These are phyloP conservation scores for Pterostichus madidus DNA, from an alignment of 2,888 invertebrate species.

Conservation along the genomic window DNA sequence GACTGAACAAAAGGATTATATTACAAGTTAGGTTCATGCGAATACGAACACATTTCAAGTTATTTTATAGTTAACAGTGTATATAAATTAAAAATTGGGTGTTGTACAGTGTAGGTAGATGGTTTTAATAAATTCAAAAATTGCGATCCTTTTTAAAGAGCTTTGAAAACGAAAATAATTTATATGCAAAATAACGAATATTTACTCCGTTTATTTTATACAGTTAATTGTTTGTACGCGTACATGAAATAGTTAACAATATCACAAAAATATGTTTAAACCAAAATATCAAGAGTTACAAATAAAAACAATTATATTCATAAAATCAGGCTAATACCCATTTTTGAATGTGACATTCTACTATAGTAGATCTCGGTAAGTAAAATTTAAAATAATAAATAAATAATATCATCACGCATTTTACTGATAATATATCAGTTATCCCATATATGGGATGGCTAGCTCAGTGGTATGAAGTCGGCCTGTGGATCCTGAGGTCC, in stretches of 20 bases:
- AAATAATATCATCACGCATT: too few relatives aligned
- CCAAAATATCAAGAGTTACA: too few relatives aligned
- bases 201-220: not conserved
- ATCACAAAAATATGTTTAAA: not conserved
- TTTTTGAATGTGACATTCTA: too few relatives aligned
- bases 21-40: not conserved
- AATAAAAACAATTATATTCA: too few relatives aligned
- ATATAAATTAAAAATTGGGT: not conserved
- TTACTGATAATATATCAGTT: too few relatives aligned
- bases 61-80: not conserved
- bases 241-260: not conserved
- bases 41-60: not conserved
- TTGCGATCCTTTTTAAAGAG: not conserved
- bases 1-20: not conserved
- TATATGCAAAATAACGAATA: constrained; percentile 31
- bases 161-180: constrained; percentile 14
- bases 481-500: too few relatives aligned
- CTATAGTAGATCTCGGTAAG: too few relatives aligned
- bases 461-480: too few relatives aligned
- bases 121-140: not conserved
- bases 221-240: not conserved
- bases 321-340: too few relatives aligned
- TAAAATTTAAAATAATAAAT: too few relatives aligned
- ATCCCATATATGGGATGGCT: too few relatives aligned
- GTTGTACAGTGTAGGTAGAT: not conserved